Percentiles rank a stretch among this genome's conserved stretches.
Evolutionary conservation across 2,888 invertebrate genomes (phyloP).

Genomic region (Eilema sororculum): DNA sequence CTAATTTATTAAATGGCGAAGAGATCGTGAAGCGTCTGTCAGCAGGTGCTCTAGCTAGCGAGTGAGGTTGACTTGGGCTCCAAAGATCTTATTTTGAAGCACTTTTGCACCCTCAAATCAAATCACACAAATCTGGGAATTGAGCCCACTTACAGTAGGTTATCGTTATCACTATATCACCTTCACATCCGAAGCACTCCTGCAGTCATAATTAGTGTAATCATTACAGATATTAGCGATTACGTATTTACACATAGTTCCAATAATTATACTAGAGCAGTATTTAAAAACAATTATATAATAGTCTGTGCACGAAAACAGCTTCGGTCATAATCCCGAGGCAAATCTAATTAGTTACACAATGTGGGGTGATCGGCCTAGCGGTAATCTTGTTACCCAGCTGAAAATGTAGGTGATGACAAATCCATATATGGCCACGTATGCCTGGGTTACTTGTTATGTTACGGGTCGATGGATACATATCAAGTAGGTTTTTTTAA

Average conservation of each 20-base stretch:
- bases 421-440: slow-evolving; percentile 7
- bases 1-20: too few species aligned
- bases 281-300: slow-evolving; percentile 16
- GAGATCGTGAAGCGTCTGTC: too few species aligned
- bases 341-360: slow-evolving; percentile 58
- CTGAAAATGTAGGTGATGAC: slow-evolving; percentile 20
- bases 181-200: neutral
- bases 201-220: neutral
- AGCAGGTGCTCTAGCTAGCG: too few species aligned
- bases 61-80: too few species aligned
- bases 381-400: slow-evolving; percentile 51
- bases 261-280: neutral
- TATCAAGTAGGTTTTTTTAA: too few species aligned
- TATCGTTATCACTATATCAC: too few species aligned
- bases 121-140: too few species aligned
- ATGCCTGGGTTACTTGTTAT: neutral
- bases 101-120: too few species aligned
- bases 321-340: slow-evolving; percentile 28
- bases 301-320: slow-evolving; percentile 16
- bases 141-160: too few species aligned
- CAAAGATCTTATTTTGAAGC: too few species aligned
- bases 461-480: too few species aligned
- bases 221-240: neutral
- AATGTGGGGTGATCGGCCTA: slow-evolving; percentile 51
- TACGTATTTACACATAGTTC: slow-evolving; percentile 11